Conservation (phyloP, 2,888 invertebrate species). For the Perdita meconis region DNA sequence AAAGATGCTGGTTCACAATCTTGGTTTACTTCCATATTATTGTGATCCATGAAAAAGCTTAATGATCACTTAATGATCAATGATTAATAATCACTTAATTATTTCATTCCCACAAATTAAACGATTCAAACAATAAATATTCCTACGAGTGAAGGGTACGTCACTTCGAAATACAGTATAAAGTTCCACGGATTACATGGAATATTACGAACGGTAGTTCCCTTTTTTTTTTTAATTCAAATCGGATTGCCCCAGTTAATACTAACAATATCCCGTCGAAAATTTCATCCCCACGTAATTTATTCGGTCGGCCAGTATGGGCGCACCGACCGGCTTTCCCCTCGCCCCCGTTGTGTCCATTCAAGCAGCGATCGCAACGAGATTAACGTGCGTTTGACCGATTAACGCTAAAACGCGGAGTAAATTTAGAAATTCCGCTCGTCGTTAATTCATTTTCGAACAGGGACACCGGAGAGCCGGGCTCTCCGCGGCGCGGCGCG, state of each 20-base stretch:
- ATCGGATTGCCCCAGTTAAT: background rate
- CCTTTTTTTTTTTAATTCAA: background rate
- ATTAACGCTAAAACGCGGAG: background rate
- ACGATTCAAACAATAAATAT: too few relatives aligned
- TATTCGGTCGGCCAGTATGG: background rate
- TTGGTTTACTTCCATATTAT: too few relatives aligned
- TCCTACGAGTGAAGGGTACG: too few relatives aligned
- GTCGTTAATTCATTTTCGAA: constrained; percentile 10
- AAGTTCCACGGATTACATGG: too few relatives aligned
- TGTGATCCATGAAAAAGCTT: too few relatives aligned
- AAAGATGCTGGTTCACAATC: too few relatives aligned
- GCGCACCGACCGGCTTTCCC: too few relatives aligned
- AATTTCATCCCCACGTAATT: background rate
- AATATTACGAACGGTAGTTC: too few relatives aligned
- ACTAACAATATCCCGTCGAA: background rate
- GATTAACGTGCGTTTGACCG: background rate
- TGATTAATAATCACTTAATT: too few relatives aligned
- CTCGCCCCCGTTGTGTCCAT: background rate
- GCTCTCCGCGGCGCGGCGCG: background rate
- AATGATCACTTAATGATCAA: too few relatives aligned
- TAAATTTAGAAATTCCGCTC: constrained; percentile 11
- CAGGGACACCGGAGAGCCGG: background rate
- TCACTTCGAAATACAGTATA: too few relatives aligned
- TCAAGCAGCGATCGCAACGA: background rate
- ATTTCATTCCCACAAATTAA: too few relatives aligned